phyloP scores from a whole-genome alignment of 2,797 vertebrate species.

The Neostethus bicornis region DNA sequence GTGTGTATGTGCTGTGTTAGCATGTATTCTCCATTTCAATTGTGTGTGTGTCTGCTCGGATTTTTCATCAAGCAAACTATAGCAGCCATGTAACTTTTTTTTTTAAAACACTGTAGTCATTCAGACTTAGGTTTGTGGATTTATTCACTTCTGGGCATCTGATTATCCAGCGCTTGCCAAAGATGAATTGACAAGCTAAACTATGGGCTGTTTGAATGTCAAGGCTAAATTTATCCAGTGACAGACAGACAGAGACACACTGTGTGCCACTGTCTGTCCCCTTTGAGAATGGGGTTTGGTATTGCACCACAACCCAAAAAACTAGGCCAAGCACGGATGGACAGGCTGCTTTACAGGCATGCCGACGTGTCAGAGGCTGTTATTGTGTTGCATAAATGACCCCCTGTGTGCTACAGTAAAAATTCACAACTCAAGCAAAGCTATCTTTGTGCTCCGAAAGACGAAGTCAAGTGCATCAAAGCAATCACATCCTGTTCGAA shows the following conservation, averaged over 20 bases:
- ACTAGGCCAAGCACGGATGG: slow-evolving; percentile 71
- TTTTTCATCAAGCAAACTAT: slow-evolving; percentile 7
- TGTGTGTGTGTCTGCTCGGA: background rate
- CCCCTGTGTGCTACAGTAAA: slow-evolving; percentile 37
- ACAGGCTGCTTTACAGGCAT: slow-evolving; percentile 52
- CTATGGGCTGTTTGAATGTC: slow-evolving; percentile 66
- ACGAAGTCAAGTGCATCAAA: slow-evolving; percentile 24
- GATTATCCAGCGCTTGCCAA: slow-evolving; percentile 55
- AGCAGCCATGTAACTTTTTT: slow-evolving; percentile 26
- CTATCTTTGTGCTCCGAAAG: slow-evolving; percentile 41
- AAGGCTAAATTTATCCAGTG: slow-evolving; percentile 66
- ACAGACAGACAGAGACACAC: slow-evolving; percentile 57
- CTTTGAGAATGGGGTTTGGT: slow-evolving; percentile 73
- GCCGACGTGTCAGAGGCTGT: slow-evolving; percentile 55
- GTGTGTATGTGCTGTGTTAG: slow-evolving; percentile 1
- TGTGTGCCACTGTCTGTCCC: slow-evolving; percentile 65
- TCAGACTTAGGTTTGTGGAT: slow-evolving; percentile 39
- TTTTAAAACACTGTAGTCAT: slow-evolving; percentile 32
- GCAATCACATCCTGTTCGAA: slow-evolving; percentile 16
- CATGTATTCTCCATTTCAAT: background rate
- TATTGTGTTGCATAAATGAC: slow-evolving; percentile 61
- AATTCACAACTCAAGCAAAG: slow-evolving; percentile 36
- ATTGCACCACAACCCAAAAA: slow-evolving; percentile 64
- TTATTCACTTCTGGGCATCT: slow-evolving; percentile 45
- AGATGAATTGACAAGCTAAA: slow-evolving; percentile 57